A percentile compares a stretch with the other conserved stretches of the same genome.
These are phyloP conservation scores for Xiphias gladius DNA, from an alignment of 2,113 vertebrate genomes.

Conservation along the genomic window DNA sequence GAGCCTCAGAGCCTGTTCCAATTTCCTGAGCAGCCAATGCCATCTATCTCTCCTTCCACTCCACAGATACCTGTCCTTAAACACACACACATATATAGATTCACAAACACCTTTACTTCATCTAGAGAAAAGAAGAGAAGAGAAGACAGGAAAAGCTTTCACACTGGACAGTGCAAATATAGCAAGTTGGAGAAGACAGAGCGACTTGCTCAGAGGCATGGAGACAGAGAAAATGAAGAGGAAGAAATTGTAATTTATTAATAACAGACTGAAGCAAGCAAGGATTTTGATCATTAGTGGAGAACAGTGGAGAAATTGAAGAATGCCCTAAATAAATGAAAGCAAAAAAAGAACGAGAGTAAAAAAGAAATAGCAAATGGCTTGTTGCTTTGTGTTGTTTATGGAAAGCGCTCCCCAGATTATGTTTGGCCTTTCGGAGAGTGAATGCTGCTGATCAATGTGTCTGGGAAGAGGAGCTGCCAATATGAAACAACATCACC, in stretches of 20 bases:
- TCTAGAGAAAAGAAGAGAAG: background rate
- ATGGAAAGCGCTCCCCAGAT: background rate
- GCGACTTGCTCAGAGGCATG: background rate
- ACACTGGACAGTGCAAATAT: background rate
- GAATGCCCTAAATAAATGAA: conserved; percentile 12
- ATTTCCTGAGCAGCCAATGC: conserved; percentile 38
- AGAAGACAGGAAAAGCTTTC: background rate
- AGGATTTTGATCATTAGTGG: background rate
- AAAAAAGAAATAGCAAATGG: background rate
- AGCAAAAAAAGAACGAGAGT: background rate
- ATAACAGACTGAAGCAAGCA: too few species aligned
- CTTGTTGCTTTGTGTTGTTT: background rate
- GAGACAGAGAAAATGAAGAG: background rate
- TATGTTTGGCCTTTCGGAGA: background rate
- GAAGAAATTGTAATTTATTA: background rate
- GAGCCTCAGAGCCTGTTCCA: conserved; percentile 30
- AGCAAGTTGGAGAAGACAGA: background rate
- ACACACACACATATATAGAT: background rate
- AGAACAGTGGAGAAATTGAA: too few species aligned
- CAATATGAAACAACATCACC: background rate
- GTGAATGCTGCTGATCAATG: conserved; percentile 7
- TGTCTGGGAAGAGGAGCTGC: background rate
- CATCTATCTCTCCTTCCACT: conserved; percentile 4
- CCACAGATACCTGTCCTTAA: conserved; percentile 19
- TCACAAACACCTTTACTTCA: background rate